These are phyloP conservation scores for Prinia subflava DNA, from an alignment of 2,113 vertebrate genomes.

Conservation along the genomic window DNA sequence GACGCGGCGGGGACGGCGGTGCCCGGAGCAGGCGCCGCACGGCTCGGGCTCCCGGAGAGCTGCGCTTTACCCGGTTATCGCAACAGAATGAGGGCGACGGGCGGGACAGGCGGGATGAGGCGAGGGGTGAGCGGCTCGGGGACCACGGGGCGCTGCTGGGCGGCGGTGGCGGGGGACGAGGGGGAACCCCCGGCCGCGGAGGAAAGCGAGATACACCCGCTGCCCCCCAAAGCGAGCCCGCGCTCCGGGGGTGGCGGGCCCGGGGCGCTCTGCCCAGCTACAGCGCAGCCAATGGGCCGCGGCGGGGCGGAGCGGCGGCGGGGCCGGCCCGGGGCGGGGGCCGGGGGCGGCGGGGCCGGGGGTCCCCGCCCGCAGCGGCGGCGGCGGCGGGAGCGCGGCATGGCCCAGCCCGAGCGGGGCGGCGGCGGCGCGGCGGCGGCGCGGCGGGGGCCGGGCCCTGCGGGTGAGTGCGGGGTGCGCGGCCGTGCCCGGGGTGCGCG, in stretches of 20 bases:
- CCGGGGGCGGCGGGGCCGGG: neutral
- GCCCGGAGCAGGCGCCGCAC: neutral
- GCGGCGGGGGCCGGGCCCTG: too few species aligned
- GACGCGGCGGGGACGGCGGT: neutral
- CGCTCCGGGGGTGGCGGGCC: neutral
- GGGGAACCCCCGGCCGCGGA: neutral
- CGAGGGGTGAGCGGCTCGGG: neutral
- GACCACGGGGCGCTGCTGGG: neutral
- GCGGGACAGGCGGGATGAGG: neutral
- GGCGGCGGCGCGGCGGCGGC: too few species aligned
- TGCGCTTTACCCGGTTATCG: neutral
- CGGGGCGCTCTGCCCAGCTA: conserved; percentile 69
- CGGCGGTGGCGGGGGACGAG: neutral
- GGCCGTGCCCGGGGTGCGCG: too few species aligned
- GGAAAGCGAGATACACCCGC: neutral
- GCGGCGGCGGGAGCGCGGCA: too few species aligned
- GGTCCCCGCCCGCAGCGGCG: too few species aligned
- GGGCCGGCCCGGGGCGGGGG: neutral
- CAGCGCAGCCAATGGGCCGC: neutral
- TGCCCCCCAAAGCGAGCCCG: neutral
- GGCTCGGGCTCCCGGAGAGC: neutral
- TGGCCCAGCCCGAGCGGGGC: too few species aligned
- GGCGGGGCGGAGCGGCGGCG: neutral
- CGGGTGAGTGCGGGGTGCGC: too few species aligned
- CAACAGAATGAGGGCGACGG: neutral